Conservation (phyloP, 2,888 invertebrate genomes). For the Chelonus formosanus region DNA sequence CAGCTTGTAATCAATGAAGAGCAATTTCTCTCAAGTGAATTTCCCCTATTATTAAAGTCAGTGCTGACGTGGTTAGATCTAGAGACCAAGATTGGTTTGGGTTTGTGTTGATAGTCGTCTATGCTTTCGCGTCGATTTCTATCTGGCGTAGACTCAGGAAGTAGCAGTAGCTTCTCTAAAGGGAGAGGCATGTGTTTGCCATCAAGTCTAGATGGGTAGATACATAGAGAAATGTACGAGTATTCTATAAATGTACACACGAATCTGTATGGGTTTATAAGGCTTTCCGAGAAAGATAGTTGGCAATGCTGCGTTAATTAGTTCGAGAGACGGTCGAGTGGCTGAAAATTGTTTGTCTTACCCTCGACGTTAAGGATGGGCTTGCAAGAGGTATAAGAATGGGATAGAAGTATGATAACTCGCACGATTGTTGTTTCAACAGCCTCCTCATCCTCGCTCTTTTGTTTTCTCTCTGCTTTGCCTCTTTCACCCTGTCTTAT, state of each 20-base stretch:
- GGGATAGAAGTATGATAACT: slow-evolving; percentile 43
- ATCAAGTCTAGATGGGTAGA: too few relatives aligned
- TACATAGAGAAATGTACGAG: not conserved
- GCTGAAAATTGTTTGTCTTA: slow-evolving; percentile 57
- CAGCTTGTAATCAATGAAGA: slow-evolving; percentile 31
- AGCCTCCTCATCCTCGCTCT: slow-evolving; percentile 22
- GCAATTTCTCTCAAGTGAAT: slow-evolving; percentile 29
- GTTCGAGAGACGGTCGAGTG: slow-evolving; percentile 52
- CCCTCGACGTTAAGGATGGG: slow-evolving; percentile 43
- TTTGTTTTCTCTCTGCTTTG: slow-evolving; percentile 12
- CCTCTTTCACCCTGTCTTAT: slow-evolving; percentile 2
- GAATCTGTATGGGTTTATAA: not conserved
- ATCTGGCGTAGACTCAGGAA: slow-evolving; percentile 12
- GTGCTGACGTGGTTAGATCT: slow-evolving; percentile 29
- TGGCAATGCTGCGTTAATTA: slow-evolving; percentile 55
- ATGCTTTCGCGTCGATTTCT: slow-evolving; percentile 27
- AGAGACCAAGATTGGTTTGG: slow-evolving; percentile 23
- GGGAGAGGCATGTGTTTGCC: too few relatives aligned
- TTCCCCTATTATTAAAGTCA: slow-evolving; percentile 17
- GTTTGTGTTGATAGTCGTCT: slow-evolving; percentile 6
- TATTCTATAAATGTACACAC: not conserved
- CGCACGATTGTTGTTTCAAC: slow-evolving; percentile 54
- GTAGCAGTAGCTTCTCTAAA: too few relatives aligned
- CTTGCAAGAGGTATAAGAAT: slow-evolving; percentile 2
- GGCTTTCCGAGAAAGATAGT: slow-evolving; percentile 25